These are phyloP conservation scores for Prochilodus magdalenae DNA, from an alignment of 2,113 vertebrate genomes.

Conservation along the genomic window DNA sequence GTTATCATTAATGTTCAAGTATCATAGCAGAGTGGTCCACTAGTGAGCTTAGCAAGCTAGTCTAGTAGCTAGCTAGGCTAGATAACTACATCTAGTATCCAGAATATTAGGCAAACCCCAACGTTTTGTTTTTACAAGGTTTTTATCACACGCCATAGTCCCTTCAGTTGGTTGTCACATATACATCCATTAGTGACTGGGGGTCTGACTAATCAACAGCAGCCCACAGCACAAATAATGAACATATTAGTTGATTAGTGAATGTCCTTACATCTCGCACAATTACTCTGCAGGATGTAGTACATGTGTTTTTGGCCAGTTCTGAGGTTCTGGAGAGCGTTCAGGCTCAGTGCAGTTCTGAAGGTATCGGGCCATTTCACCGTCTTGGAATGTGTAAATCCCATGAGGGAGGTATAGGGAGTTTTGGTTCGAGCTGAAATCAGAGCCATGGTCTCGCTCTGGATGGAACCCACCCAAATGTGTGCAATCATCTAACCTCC, in stretches of 20 bases:
- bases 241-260: not conserved
- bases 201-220: too few species aligned
- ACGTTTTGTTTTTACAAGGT: too few species aligned
- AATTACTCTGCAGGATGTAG: not conserved
- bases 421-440: constrained; percentile 31
- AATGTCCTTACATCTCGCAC: not conserved
- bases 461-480: constrained; percentile 27
- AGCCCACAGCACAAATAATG: too few species aligned
- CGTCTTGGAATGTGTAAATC: constrained; percentile 47
- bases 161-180: too few species aligned
- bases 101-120: too few species aligned
- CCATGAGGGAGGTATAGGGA: constrained; percentile 32
- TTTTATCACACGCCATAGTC: too few species aligned
- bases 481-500: constrained; percentile 36
- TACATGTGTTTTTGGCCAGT: not conserved
- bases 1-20: too few species aligned
- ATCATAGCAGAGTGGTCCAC: too few species aligned
- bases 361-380: constrained; percentile 34
- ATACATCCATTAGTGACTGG: too few species aligned
- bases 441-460: constrained; percentile 38
- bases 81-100: too few species aligned
- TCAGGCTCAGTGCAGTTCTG: constrained; percentile 28
- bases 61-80: too few species aligned
- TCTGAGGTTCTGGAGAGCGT: constrained; percentile 45
- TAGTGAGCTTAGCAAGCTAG: too few species aligned